Evolutionary conservation across 2,113 vertebrate species (phyloP), one percentile per base, ranked within the genome.

Genomic region (Cyphomyrus plagiostoma): DNA sequence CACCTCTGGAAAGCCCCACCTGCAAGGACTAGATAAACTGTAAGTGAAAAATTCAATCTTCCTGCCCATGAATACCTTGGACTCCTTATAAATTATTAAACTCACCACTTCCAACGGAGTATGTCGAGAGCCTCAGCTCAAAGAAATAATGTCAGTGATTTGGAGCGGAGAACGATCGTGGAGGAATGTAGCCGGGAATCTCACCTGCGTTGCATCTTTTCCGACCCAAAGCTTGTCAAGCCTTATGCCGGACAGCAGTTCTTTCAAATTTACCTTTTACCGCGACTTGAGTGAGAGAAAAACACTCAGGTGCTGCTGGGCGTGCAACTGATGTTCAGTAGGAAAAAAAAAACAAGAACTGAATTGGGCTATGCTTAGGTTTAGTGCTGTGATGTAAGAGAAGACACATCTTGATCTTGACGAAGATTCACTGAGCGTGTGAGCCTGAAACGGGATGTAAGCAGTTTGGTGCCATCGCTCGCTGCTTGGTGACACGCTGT

Each of bases 11-110:
- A 93, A 95, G 95, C 94, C 94, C 94, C 96, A 96, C 97, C 97
- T 98, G 98, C 95, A 94, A 93, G 92, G 90, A 94, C 94, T 94
- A 98, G 98, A 99, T 99, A 98, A 99, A 98, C 95, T 96, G 95
- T 95, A 96, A 96, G 93, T 94, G 92, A 94, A 95, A 96, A 95
- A 94, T 93, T 94, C 93, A 94, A 95, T 94, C 94, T 94, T 70
- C 89, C 90, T 89, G 87, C 88, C 89, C 90, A 90, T 91, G 90
- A 92, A 94, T 94, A 94, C 92, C 93, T 93, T 88, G 88, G 92
- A 93, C 92, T 93, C 91, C 92, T 93, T 90, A 93, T 93, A 94
- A 94, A 95, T 95, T 94, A 96, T 95, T 95, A 93, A 95, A 94
- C 89, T 88, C 39, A 26, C 86, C 90, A 46, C 58, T 88, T 88